phyloP scores from a whole-genome alignment of 2,888 invertebrate species.

The Pachycephus smyrnensis region DNA sequence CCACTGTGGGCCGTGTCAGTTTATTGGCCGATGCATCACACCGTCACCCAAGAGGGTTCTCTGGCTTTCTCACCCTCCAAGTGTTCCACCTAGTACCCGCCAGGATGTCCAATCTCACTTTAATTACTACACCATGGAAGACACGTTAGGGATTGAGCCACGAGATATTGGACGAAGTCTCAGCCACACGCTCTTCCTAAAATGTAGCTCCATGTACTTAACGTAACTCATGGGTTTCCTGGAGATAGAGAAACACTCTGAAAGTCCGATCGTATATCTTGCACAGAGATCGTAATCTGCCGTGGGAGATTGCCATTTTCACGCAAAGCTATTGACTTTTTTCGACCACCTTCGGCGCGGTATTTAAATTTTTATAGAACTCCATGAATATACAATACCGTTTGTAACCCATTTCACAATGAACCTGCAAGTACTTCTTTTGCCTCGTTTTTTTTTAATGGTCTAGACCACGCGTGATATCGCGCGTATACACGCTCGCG shows the following conservation, averaged over 20 bases:
- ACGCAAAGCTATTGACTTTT: background rate
- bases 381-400: background rate
- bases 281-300: background rate
- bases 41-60: conserved; percentile 47
- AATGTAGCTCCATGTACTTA: background rate
- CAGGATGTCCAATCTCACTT: conserved; percentile 37
- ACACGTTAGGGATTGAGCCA: conserved; percentile 26
- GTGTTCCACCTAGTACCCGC: conserved; percentile 2
- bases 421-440: background rate
- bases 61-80: conserved; percentile 18
- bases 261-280: background rate
- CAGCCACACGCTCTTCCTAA: background rate
- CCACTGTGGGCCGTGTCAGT: conserved; percentile 60
- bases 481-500: background rate
- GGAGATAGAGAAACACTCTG: background rate
- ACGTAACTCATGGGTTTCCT: background rate
- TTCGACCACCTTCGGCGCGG: background rate
- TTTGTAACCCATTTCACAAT: background rate
- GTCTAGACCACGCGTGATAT: background rate
- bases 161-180: conserved; percentile 36
- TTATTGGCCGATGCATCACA: conserved; percentile 64
- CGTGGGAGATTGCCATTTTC: background rate
- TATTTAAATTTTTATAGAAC: background rate
- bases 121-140: conserved; percentile 40
- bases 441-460: background rate